Evolutionary conservation across 1,140 invertebrate genomes (phyloP), one percentile per base, ranked within the genome.

Genomic region (Ooceraea biroi): DNA sequence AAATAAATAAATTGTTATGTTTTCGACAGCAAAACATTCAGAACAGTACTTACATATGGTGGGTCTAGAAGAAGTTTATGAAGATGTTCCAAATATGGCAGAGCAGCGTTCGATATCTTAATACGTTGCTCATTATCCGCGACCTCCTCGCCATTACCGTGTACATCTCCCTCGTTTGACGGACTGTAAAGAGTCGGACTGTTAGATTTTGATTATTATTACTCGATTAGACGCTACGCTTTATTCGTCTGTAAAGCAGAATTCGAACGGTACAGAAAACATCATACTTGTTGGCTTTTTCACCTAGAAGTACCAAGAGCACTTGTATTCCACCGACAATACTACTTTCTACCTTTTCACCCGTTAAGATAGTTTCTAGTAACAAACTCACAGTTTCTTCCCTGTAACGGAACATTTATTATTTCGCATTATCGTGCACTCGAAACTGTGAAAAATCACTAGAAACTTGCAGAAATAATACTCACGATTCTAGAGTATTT

Each of bases 301-400:
- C 89, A 84, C 95, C 96, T 85, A 98, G 93, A 87, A 98, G 94
- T 52, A 96, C 96, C 91, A 98, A 95, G 92, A 98, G 95, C 92
- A 98, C 96, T 94, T 96, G 95, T 91, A 98, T 96, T 90, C 97
- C 97, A 94, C 97, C 97, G 68, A 97, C 95, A 90, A 98, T 96
- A 90, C 96, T 96, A 92, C 96, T 97, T 95, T 98, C 97, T 87
- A 95, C 82, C 95, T 96, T 96, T 87, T 96, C 95, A 89, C 95
- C 95, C 84, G 95, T 94, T 85, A 98, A 95, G 93, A 98, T 97
- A 91, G 97, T 96, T 90, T 96, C 95, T 90, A 98, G 93, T 86
- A 98, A 93, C 88, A 96, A 94, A 77, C 94, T 92, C 41, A 97
- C 95, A 84, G 95, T 96, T 90, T 96, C 96, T 84, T 95, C 94